Base-by-base conservation (phyloP, 1,140 invertebrate genomes). In the Pseudoatta argentina region DNA sequence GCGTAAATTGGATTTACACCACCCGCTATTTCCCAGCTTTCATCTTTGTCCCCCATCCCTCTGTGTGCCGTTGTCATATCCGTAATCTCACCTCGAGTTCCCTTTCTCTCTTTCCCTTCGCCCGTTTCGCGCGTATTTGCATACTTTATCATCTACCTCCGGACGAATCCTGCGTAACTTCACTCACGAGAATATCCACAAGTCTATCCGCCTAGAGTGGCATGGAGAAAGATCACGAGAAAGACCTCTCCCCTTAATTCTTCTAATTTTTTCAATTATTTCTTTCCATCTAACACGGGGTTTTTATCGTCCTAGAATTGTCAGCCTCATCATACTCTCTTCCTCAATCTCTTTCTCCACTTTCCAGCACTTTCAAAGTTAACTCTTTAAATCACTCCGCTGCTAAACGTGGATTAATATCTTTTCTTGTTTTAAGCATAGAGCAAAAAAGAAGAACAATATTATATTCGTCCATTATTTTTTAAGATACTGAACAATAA, bases 1-100 rank as follows among this genome's bases (percentile, higher is more conserved):
- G 59, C 71, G 86, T 85, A 92, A 93, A 93, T 93, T 93, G 87
- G 90, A 91, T 93, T 93, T 92, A 92, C 91, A 92, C 85, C 87
- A 89, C 86, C 91, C 85, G 89, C 88, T 79, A 90, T 77, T 92
- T 87, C 88, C 67, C 77, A 71, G 89, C 86, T 88, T 53, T 72
- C 63, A 10, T 39, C 72, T 73, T 18, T 7, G 51, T n/a, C 30
- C 18, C 7, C 30, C 14, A 14, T 18, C 24, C 61, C 3, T 24
- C 14, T 55, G 18, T n/a, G 59, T 81, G 27, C 51, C 81, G 75
- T 86, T 87, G 89, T 86, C 87, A 75, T 86, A 82, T 75, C 76
- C 66, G 78, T 87, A 88, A 91, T 90, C 88, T 91, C 82, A 63
- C 82, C 67, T 51, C 79, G 24, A 34, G 39, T 55, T 66, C 21